These are phyloP conservation scores for Rhizoglyphus robini DNA, from an alignment of 1,140 invertebrate genomes.

Conservation along the genomic window DNA sequence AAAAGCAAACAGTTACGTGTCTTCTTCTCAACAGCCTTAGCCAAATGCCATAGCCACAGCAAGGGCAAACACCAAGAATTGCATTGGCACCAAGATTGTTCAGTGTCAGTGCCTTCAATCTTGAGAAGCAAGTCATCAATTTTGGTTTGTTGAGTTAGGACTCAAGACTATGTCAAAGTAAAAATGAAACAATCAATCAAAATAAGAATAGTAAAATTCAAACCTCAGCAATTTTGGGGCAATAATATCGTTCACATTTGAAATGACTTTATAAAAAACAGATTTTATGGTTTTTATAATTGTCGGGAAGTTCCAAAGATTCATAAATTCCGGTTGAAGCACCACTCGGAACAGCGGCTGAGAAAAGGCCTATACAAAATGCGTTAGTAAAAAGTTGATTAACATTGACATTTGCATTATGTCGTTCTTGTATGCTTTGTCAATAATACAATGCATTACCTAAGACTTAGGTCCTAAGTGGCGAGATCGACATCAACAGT, in stretches of 20 bases:
- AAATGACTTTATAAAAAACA: constrained; percentile 78
- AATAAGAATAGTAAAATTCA: constrained; percentile 14
- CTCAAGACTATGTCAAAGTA: constrained; percentile 50
- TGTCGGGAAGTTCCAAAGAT: constrained; percentile 87
- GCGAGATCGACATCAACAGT: constrained; percentile 89
- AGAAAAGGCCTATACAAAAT: constrained; percentile 56
- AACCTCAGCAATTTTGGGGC: constrained; percentile 53
- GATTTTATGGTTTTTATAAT: constrained; percentile 74
- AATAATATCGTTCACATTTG: constrained; percentile 78
- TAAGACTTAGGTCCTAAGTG: constrained; percentile 51
- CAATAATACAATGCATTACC: constrained; percentile 38
- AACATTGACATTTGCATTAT: background rate
- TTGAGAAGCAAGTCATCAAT: constrained; percentile 86
- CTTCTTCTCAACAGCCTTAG: constrained; percentile 86
- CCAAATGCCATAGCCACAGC: constrained; percentile 84
- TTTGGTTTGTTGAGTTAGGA: constrained; percentile 76
- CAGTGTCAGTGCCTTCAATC: constrained; percentile 88
- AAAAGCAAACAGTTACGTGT: constrained; percentile 91
- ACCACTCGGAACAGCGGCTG: constrained; percentile 92
- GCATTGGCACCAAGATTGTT: constrained; percentile 80
- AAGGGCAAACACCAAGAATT: constrained; percentile 87
- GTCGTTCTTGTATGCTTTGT: background rate
- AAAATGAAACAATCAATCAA: constrained; percentile 10
- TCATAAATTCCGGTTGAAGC: constrained; percentile 95
- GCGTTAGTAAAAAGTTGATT: background rate